phyloP scores from a whole-genome alignment of 2,888 invertebrate species.

The Phymatocera aterrima region DNA sequence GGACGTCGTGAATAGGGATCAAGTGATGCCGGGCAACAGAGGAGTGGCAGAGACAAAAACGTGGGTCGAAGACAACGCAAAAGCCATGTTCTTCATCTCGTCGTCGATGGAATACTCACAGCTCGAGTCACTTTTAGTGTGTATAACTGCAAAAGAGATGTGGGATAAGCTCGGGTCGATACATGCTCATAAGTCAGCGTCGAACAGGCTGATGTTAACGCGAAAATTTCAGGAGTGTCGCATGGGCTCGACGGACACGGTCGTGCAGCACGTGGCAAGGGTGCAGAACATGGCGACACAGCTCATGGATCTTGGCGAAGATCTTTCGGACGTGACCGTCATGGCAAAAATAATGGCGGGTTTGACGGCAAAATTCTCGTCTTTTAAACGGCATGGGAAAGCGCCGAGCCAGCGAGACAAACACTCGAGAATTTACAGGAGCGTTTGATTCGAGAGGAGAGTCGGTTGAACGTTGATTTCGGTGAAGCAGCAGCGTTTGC shows the following conservation, averaged over 20 bases:
- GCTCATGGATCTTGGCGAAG: conserved; percentile 47
- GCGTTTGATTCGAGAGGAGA: conserved; percentile 42
- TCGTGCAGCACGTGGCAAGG: conserved; percentile 46
- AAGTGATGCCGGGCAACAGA: neutral
- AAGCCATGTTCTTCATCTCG: conserved; percentile 47
- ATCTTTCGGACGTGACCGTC: conserved; percentile 29
- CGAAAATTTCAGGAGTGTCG: conserved; percentile 41
- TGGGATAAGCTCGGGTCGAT: conserved; percentile 47
- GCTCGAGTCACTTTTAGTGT: conserved; percentile 46
- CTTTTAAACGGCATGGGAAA: conserved; percentile 44
- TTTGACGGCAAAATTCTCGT: conserved; percentile 45
- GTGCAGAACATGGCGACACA: conserved; percentile 46
- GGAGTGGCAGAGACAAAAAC: conserved; percentile 36
- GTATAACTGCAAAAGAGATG: conserved; percentile 47
- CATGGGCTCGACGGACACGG: conserved; percentile 44
- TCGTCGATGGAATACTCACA: conserved; percentile 46
- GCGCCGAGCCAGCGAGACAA: conserved; percentile 15
- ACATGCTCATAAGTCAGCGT: conserved; percentile 49
- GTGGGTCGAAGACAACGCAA: conserved; percentile 48
- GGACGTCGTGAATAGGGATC: neutral
- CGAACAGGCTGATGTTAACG: conserved; percentile 48
- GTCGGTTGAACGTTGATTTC: neutral
- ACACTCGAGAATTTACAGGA: conserved; percentile 44
- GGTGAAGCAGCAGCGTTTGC: neutral
- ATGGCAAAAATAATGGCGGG: conserved; percentile 48